Evolutionary conservation across 2,113 vertebrate species (phyloP).

Genomic region (Psephotus haematonotus): DNA sequence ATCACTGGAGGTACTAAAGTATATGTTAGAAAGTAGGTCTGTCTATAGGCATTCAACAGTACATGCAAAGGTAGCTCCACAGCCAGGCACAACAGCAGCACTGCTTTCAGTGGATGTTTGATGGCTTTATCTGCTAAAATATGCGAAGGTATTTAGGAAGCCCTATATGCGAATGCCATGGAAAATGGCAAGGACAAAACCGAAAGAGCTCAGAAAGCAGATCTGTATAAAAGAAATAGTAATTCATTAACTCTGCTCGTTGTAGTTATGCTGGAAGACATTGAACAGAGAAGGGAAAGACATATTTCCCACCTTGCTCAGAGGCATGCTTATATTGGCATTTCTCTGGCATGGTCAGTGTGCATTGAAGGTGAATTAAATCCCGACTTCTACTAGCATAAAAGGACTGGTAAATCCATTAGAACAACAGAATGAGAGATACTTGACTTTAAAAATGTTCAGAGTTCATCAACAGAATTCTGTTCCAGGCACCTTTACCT

Average conservation of each 20-base stretch:
- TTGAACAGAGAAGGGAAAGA: background rate
- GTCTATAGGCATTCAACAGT: background rate
- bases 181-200: background rate
- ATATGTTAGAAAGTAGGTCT: background rate
- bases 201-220: background rate
- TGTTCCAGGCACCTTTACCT: background rate
- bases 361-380: background rate
- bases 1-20: background rate
- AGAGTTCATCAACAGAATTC: background rate
- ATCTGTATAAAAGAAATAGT: background rate
- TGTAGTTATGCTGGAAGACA: background rate
- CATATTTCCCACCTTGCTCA: background rate
- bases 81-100: background rate
- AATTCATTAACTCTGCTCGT: background rate
- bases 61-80: background rate
- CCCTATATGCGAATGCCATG: fast-evolving
- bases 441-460: background rate
- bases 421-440: background rate
- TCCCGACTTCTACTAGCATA: background rate
- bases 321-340: background rate
- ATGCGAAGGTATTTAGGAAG: background rate
- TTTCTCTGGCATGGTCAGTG: background rate
- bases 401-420: background rate
- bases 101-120: background rate
- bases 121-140: background rate